A percentile compares a stretch with the other conserved stretches of the same genome.
Evolutionary conservation across 2,113 vertebrate genomes (phyloP).

Genomic region (Pampusana beccarii): DNA sequence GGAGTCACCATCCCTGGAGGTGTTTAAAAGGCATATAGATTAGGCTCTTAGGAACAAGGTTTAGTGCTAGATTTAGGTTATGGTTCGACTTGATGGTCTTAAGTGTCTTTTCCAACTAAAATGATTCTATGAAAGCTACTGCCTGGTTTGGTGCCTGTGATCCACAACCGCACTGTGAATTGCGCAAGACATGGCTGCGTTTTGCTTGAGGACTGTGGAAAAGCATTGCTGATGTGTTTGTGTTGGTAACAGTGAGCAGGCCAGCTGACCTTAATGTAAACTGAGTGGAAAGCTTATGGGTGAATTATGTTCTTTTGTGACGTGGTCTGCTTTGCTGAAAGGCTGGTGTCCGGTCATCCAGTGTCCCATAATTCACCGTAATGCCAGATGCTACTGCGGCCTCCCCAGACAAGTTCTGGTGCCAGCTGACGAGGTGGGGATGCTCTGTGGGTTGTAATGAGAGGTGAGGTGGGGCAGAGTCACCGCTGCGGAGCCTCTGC

Average conservation of each 20-base stretch:
- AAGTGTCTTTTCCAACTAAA: no score
- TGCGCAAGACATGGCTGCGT: background rate
- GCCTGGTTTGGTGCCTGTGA: background rate
- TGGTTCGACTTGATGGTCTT: no score
- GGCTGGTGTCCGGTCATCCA: background rate
- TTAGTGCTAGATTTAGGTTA: no score
- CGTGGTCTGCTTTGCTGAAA: background rate
- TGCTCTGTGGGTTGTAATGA: fast-evolving
- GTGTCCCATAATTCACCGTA: background rate
- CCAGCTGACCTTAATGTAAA: background rate
- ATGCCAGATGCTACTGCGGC: background rate
- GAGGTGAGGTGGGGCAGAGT: background rate
- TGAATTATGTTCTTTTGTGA: background rate
- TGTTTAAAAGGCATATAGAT: no score
- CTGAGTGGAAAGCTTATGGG: background rate
- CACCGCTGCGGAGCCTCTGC: fast-evolving
- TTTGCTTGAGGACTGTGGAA: background rate
- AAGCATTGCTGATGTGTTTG: background rate
- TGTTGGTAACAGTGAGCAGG: background rate
- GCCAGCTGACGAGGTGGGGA: fast-evolving
- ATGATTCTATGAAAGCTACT: background rate
- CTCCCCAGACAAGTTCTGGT: fast-evolving
- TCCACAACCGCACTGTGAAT: background rate
- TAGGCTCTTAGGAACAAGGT: no score
- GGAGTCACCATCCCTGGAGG: no score